A percentile compares a stretch with the other conserved stretches of the same genome.
These are phyloP conservation scores for Polylopha cassiicola DNA, from an alignment of 2,888 invertebrate genomes.

Conservation along the genomic window DNA sequence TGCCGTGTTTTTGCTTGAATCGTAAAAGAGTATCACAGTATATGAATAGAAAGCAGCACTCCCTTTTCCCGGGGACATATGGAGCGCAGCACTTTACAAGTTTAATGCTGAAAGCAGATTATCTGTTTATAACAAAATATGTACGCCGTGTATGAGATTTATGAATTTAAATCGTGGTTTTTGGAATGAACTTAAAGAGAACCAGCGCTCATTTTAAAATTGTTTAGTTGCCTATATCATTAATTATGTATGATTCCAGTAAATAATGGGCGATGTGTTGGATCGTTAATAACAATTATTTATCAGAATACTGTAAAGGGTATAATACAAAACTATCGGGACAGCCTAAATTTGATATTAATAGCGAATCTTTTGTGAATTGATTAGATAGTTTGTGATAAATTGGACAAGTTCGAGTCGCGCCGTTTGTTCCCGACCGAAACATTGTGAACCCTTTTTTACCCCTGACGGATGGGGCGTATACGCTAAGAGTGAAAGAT, in stretches of 20 bases:
- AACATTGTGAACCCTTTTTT: constrained; percentile 24
- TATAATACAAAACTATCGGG: constrained; percentile 64
- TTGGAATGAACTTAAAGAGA: too few species aligned
- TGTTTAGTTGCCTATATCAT: too few species aligned
- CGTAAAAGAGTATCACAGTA: constrained; percentile 71
- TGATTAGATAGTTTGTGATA: constrained; percentile 71
- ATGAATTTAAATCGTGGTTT: constrained; percentile 9
- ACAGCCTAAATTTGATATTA: constrained; percentile 70
- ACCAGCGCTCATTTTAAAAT: too few species aligned
- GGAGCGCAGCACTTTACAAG: constrained; percentile 59
- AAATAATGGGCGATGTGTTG: constrained; percentile 47
- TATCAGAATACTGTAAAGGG: constrained; percentile 69
- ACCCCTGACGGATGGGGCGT: constrained; percentile 10
- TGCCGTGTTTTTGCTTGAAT: constrained; percentile 69
- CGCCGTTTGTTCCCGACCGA: constrained; percentile 35
- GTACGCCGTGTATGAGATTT: constrained; percentile 29
- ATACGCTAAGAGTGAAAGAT: constrained; percentile 10
- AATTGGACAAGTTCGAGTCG: constrained; percentile 51
- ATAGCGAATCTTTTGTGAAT: constrained; percentile 64
- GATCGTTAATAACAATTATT: constrained; percentile 77
- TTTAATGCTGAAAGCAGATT: constrained; percentile 63
- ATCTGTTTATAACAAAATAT: constrained; percentile 48
- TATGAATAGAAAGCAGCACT: constrained; percentile 70
- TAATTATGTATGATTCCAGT: too few species aligned
- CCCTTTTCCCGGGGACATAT: constrained; percentile 65